Percentiles rank a stretch among this genome's conserved stretches.
Evolutionary conservation across 2,113 vertebrate genomes (phyloP).

Genomic region (Struthidea cinerea): DNA sequence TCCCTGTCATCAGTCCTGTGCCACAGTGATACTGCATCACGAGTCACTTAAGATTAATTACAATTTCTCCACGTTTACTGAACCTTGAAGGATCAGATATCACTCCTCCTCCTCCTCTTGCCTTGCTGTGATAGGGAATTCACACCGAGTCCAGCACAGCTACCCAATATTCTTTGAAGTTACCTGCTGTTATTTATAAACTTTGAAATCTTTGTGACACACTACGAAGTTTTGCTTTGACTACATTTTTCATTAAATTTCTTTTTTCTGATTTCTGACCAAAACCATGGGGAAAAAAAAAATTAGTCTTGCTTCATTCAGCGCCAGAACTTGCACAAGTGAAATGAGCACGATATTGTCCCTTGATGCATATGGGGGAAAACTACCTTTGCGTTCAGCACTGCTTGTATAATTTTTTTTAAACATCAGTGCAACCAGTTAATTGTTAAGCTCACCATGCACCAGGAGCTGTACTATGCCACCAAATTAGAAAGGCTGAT

Average conservation of each 20-base stretch:
- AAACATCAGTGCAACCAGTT: background rate
- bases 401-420: background rate
- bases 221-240: background rate
- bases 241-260: background rate
- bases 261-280: background rate
- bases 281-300: background rate
- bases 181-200: background rate
- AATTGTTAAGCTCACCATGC: background rate
- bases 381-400: background rate
- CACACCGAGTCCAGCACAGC: background rate
- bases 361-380: background rate
- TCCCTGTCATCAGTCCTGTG: background rate
- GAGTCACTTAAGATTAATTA: constrained; percentile 39
- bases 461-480: background rate
- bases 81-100: background rate
- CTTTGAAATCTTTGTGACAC: background rate
- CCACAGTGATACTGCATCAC: background rate
- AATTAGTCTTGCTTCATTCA: background rate
- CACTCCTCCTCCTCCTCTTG: background rate
- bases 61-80: background rate
- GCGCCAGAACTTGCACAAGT: background rate
- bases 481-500: background rate
- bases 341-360: background rate
- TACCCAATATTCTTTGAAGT: background rate
- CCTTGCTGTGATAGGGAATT: background rate